A percentile compares a stretch with the other conserved stretches of the same genome.
phyloP scores from a whole-genome alignment of 30 jellyfish, hydroid and myxozoan genomes.

The Aurelia coerulea region DNA sequence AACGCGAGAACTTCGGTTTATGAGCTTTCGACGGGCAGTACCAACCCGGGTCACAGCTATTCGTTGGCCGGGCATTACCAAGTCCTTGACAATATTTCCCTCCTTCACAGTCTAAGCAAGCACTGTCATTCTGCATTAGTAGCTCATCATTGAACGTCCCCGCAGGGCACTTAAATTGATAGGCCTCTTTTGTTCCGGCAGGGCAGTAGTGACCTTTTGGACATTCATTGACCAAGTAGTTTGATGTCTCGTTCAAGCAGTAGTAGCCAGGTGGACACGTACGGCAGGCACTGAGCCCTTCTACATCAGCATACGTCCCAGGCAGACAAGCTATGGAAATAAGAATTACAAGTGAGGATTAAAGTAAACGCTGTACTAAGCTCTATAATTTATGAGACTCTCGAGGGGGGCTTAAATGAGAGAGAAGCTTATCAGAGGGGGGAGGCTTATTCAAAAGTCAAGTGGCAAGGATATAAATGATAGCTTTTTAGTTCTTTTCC shows the following conservation, averaged over 20 bases:
- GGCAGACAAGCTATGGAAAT: constrained; percentile 73
- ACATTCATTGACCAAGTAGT: constrained; percentile 78
- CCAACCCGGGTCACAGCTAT: constrained; percentile 89
- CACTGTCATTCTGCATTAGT: constrained; percentile 52
- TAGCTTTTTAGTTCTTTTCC: no score
- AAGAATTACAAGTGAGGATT: no score
- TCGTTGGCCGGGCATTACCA: constrained; percentile 83
- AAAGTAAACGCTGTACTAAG: no score
- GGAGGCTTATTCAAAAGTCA: no score
- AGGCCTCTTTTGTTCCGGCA: constrained; percentile 81
- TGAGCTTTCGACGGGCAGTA: constrained; percentile 88
- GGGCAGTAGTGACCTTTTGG: constrained; percentile 97
- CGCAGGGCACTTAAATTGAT: constrained; percentile 82
- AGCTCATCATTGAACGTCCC: constrained; percentile 86
- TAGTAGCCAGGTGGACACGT: constrained; percentile 95
- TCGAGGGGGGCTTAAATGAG: no score
- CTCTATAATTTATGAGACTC: no score
- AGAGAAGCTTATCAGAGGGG: no score
- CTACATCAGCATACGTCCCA: constrained; percentile 81
- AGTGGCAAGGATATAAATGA: no score
- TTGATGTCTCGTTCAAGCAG: constrained; percentile 83
- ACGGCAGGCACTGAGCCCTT: constrained; percentile 80
- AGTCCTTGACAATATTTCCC: constrained; percentile 92
- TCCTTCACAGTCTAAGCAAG: constrained; percentile 83
- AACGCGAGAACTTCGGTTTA: constrained; percentile 49